Base-by-base conservation (phyloP, 2,113 vertebrate species). In the Aplodontia rufa region DNA sequence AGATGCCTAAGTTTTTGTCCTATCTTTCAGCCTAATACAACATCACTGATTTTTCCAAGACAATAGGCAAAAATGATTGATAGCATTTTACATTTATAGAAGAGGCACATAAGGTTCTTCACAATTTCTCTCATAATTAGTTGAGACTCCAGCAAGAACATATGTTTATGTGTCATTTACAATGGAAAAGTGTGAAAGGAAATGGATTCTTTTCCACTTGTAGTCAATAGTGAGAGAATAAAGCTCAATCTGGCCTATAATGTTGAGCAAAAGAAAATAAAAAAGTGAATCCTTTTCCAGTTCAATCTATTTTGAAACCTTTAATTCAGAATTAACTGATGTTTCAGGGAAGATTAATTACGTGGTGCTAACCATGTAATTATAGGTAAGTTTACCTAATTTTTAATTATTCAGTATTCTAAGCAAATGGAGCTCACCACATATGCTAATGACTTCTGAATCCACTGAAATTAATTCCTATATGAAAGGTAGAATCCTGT, bases 291-390 rank as follows among this genome's bases (percentile, higher is more conserved):
- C 81, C 49, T 79, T 66, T 94, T 95, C 82, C 91, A 92, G 96
- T 81, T 80, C 89, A 90, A 45, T 87, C 78, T 88, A 53, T 92
- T 96, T 96, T 80, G 76, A 76, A 96, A 95, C 75, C 89, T 95
- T 92, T 97, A 91, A 91, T 97, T 96, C 79, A 83, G 69, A 89
- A 97, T 92, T 91, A 97, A 79, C 93, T 78, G 30, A 53, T 81
- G 32, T 92, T 96, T 93, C 75, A 91, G 28, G 74, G 78, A 71
- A 96, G 84, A 91, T 94, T 96, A 97, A 97, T 97, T 97, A 87
- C 69, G 91, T 91, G 60, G 64, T 90, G 74, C 55, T 83, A 94
- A 96, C 80, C 66, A 92, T 58, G 69, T 82, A 97, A 94, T 95
- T 94, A 91, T 58, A 83, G 68, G 78, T 96, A 87, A 71, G 40